Evolutionary conservation across 2,888 invertebrate genomes (phyloP).

Genomic region (Stratiomys singularior): DNA sequence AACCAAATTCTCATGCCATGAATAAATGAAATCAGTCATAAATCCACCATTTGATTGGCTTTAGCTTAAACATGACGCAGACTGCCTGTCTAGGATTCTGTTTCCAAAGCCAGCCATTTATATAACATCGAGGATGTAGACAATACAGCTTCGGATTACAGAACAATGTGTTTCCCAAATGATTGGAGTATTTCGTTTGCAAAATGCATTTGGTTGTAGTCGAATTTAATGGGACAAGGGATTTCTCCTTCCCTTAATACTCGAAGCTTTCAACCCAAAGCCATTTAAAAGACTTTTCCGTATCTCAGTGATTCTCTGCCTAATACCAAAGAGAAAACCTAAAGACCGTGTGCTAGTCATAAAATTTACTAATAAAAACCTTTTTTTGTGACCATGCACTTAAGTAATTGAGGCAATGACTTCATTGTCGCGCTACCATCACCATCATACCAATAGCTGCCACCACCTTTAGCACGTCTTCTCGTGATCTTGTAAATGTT

Average conservation of each 20-base stretch:
- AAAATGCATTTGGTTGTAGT: slow-evolving; percentile 7
- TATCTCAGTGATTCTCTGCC: not conserved
- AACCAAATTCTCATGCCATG: too few relatives aligned
- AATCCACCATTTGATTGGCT: too few relatives aligned
- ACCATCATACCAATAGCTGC: not conserved
- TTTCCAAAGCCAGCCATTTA: too few relatives aligned
- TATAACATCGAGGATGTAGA: too few relatives aligned
- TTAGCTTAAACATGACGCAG: too few relatives aligned
- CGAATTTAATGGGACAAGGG: not conserved
- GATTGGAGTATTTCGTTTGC: not conserved
- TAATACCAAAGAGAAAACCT: not conserved
- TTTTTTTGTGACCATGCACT: slow-evolving; percentile 33
- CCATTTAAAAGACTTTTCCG: not conserved
- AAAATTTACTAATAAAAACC: slow-evolving; percentile 8
- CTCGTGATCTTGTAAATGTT: not conserved
- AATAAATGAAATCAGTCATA: too few relatives aligned
- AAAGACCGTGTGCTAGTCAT: not conserved
- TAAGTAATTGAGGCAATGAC: slow-evolving; percentile 34
- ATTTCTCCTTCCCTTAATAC: not conserved
- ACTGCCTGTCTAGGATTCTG: too few relatives aligned
- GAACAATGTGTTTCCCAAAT: too few relatives aligned
- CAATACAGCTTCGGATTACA: too few relatives aligned
- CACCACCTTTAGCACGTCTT: not conserved
- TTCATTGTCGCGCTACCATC: slow-evolving; percentile 9
- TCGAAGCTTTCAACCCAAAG: not conserved